phyloP scores from a whole-genome alignment of 1,140 invertebrate genomes.

The Pogonognathellus flavescens region DNA sequence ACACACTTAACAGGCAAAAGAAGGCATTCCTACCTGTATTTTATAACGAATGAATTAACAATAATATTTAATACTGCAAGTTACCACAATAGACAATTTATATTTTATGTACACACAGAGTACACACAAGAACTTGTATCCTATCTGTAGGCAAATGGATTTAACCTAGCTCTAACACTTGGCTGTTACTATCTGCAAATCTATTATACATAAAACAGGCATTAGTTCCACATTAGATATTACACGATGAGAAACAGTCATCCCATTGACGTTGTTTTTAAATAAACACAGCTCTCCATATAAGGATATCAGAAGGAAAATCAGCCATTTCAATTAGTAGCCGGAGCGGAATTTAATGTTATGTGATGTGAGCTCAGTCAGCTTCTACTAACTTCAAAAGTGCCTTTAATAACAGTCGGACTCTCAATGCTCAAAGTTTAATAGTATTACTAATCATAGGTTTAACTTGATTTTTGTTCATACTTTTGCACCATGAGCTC shows the following conservation, averaged over 20 bases:
- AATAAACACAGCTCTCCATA: slow-evolving; percentile 44
- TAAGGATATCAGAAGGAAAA: slow-evolving; percentile 44
- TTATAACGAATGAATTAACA: too few relatives aligned
- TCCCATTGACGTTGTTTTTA: slow-evolving; percentile 19
- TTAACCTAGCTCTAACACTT: too few relatives aligned
- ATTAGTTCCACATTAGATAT: neutral
- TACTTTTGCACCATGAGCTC: slow-evolving; percentile 1
- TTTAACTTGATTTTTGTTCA: slow-evolving; percentile 27
- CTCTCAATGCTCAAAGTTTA: slow-evolving; percentile 23
- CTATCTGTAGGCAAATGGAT: too few relatives aligned
- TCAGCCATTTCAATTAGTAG: slow-evolving; percentile 41
- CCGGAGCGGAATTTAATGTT: slow-evolving; percentile 43
- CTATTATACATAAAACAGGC: too few relatives aligned
- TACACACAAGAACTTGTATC: neutral
- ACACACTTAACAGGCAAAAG: neutral
- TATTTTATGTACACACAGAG: neutral
- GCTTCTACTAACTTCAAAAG: slow-evolving; percentile 26
- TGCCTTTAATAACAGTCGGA: slow-evolving; percentile 28
- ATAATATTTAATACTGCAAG: too few relatives aligned
- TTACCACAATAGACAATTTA: too few relatives aligned
- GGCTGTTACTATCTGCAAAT: neutral
- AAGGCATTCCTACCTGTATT: too few relatives aligned
- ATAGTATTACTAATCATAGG: slow-evolving; percentile 38
- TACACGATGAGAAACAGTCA: neutral
- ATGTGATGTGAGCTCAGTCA: slow-evolving; percentile 20